A percentile compares a stretch with the other conserved stretches of the same genome.
phyloP scores from a whole-genome alignment of 1,140 invertebrate species.

The Temnothorax longispinosus region DNA sequence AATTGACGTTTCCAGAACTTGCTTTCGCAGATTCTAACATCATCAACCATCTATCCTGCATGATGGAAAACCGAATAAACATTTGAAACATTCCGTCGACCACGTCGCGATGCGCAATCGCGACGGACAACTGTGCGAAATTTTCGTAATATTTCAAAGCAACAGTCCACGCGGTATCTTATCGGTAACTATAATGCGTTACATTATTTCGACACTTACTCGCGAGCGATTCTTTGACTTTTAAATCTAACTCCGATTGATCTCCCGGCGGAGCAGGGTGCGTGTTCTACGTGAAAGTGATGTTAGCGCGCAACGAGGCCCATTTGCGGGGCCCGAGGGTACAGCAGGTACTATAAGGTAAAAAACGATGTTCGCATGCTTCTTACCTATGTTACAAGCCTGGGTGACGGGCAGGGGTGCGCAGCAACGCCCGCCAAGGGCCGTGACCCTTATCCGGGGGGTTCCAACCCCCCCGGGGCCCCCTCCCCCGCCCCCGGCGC shows the following conservation, averaged over 20 bases:
- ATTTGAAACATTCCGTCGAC: background rate
- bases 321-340: background rate
- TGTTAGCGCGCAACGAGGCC: background rate
- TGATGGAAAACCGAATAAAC: too few relatives aligned
- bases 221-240: background rate
- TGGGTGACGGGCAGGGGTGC: constrained; percentile 85
- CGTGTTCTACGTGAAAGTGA: background rate
- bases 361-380: constrained; percentile 20
- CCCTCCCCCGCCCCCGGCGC: constrained; percentile 89
- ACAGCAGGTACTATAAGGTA: background rate
- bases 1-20: background rate
- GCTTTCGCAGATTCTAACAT: background rate
- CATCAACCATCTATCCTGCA: background rate
- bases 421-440: constrained; percentile 84
- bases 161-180: background rate
- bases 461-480: constrained; percentile 87
- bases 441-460: constrained; percentile 84
- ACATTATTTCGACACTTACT: background rate
- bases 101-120: background rate
- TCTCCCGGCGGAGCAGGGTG: background rate
- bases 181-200: background rate
- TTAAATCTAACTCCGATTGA: background rate
- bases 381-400: constrained; percentile 84
- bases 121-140: background rate
- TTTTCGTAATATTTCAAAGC: constrained; percentile 6